Percentiles rank a stretch among this genome's conserved stretches.
These are phyloP conservation scores for Paguma larvata DNA, from an alignment of 2,797 vertebrate genomes.

Conservation along the genomic window DNA sequence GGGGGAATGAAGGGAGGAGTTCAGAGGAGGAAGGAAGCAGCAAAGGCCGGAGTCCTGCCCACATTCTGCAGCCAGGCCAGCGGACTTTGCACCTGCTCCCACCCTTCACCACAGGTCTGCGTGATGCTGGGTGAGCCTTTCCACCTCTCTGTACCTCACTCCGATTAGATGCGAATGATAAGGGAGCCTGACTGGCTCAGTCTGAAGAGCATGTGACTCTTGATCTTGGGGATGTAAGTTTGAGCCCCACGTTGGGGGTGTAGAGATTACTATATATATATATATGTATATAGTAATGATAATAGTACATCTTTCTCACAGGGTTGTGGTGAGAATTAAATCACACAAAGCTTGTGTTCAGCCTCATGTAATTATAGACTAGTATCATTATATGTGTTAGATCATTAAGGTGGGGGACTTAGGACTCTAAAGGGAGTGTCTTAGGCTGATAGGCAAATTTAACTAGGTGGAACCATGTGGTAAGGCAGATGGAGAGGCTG, in stretches of 20 bases:
- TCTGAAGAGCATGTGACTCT: too few species aligned
- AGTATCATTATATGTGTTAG: not conserved
- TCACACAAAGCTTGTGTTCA: not conserved
- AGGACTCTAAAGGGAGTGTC: not conserved
- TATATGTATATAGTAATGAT: not conserved
- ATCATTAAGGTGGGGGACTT: not conserved
- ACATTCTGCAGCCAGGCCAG: not conserved
- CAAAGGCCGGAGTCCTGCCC: not conserved
- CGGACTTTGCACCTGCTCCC: accelerated
- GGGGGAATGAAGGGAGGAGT: not conserved
- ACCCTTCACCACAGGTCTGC: not conserved
- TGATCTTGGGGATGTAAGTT: too few species aligned
- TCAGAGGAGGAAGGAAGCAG: not conserved
- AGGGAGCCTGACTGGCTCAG: too few species aligned
- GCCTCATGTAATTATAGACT: not conserved
- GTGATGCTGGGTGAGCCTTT: not conserved
- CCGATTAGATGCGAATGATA: not conserved
- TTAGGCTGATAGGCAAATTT: not conserved
- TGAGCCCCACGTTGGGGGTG: too few species aligned
- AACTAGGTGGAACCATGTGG: not conserved
- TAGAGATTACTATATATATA: too few species aligned
- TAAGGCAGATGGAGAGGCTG: not conserved
- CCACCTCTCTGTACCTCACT: not conserved
- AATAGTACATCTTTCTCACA: not conserved
- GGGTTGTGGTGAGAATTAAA: not conserved